Percentiles rank a stretch among this genome's conserved stretches.
These are phyloP conservation scores for Butorides virescens DNA, from an alignment of 2,113 vertebrate species.

Conservation along the genomic window DNA sequence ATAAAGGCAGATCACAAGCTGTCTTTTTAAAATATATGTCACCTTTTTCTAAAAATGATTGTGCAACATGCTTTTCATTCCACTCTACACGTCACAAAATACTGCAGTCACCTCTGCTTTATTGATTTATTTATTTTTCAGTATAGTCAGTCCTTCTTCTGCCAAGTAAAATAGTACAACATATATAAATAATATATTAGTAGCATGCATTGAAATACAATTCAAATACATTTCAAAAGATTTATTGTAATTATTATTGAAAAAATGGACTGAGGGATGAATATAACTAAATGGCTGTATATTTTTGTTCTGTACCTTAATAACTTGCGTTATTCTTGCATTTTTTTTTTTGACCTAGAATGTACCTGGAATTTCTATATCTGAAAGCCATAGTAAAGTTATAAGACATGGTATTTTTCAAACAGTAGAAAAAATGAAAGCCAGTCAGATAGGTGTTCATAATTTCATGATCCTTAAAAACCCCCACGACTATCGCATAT, in stretches of 20 bases:
- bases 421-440: neutral
- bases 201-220: neutral
- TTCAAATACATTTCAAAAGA: neutral
- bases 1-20: neutral
- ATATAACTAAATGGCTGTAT: neutral
- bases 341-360: fast-evolving
- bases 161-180: neutral
- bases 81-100: neutral
- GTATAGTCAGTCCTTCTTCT: neutral
- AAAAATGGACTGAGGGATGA: neutral
- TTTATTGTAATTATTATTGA: neutral
- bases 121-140: neutral
- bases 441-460: neutral
- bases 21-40: neutral
- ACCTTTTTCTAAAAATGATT: neutral
- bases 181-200: neutral
- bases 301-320: neutral
- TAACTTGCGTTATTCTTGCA: neutral
- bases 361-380: neutral
- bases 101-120: neutral
- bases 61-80: neutral
- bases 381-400: neutral
- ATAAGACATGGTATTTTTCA: neutral
- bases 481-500: neutral
- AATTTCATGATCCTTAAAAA: neutral